phyloP scores from a whole-genome alignment of 2,113 vertebrate species.

The Rostratula benghalensis region DNA sequence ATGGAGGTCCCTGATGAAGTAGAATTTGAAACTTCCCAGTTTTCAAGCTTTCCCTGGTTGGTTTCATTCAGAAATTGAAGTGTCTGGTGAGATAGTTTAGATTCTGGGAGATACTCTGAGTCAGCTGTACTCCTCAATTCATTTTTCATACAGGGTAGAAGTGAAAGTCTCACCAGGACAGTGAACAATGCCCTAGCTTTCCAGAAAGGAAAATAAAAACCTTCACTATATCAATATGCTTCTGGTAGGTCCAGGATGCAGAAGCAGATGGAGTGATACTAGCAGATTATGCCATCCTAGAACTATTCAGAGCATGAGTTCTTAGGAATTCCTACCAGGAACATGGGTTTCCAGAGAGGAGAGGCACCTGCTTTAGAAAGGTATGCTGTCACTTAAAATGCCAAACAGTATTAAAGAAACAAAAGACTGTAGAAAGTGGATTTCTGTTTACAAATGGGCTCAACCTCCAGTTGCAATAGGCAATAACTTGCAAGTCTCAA shows the following conservation, averaged over 20 bases:
- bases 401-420: background rate
- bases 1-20: background rate
- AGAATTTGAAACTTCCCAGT: background rate
- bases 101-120: background rate
- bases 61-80: background rate
- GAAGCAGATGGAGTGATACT: background rate
- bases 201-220: background rate
- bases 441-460: background rate
- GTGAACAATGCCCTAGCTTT: background rate
- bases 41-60: background rate
- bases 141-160: background rate
- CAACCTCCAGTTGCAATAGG: background rate
- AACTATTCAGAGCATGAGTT: background rate
- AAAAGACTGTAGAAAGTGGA: background rate
- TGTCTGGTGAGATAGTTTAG: background rate
- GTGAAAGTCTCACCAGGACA: background rate
- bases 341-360: background rate
- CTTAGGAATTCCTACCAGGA: background rate
- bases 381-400: background rate
- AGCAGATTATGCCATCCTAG: background rate
- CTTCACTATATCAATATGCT: background rate
- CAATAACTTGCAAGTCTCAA: background rate
- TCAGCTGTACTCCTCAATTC: background rate
- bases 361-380: background rate
- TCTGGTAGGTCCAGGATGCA: background rate